Evolutionary conservation across 2,888 invertebrate genomes (phyloP).

Genomic region (Limulus polyphemus): DNA sequence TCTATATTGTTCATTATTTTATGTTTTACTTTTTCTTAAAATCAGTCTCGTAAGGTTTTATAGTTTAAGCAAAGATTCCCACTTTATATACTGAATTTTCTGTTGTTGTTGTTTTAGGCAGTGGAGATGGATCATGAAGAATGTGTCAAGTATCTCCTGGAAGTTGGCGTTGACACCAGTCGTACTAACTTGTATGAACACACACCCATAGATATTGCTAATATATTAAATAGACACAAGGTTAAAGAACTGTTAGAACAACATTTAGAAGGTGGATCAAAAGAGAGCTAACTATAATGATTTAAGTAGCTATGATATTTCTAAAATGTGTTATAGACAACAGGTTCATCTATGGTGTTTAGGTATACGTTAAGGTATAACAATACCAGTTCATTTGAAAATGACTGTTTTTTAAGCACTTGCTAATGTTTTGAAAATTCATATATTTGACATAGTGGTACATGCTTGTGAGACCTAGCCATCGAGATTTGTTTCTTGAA

Average conservation of each 20-base stretch:
- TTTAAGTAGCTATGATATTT: too few species aligned
- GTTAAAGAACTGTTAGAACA: slow-evolving; percentile 7
- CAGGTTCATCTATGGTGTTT: too few species aligned
- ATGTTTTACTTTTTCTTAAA: neutral
- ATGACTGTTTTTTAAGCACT: too few species aligned
- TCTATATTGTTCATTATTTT: neutral
- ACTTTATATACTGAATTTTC: neutral
- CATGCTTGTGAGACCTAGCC: too few species aligned
- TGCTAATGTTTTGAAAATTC: too few species aligned
- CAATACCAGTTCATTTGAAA: too few species aligned
- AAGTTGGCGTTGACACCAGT: slow-evolving; percentile 10
- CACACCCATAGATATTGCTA: slow-evolving; percentile 22
- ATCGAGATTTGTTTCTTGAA: too few species aligned
- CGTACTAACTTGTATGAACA: slow-evolving; percentile 22
- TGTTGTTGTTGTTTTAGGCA: slow-evolving; percentile 14
- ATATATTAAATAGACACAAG: slow-evolving; percentile 10
- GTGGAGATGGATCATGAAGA: slow-evolving; percentile 21
- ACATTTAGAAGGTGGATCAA: too few species aligned
- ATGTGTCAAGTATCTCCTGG: slow-evolving; percentile 16
- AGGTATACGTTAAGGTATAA: too few species aligned
- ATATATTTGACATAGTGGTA: too few species aligned
- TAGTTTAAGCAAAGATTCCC: neutral
- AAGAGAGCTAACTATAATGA: too few species aligned
- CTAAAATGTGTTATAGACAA: too few species aligned
- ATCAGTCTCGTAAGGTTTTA: neutral